phyloP scores from a whole-genome alignment of 2,888 invertebrate species.

The Pachycephus smyrnensis region DNA sequence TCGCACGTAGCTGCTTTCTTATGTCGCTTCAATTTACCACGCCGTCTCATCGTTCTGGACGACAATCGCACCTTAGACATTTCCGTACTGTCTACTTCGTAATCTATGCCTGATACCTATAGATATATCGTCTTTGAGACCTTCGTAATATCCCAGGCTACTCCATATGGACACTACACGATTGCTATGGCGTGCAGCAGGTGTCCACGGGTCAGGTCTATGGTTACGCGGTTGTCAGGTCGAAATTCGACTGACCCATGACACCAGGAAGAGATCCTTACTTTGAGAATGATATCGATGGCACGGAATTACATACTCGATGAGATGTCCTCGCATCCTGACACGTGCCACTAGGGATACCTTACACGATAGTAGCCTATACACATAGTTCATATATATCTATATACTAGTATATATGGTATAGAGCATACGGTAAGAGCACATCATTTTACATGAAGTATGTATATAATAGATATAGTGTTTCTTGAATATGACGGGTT shows the following conservation, averaged over 20 bases:
- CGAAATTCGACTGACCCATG: neutral
- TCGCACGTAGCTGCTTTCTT: conserved; percentile 17
- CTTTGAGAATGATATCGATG: neutral
- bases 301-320: conserved; percentile 15
- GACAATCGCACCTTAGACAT: neutral
- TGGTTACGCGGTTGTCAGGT: neutral
- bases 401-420: conserved; percentile 21
- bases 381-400: conserved; percentile 1
- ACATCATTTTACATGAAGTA: conserved; percentile 41
- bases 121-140: neutral
- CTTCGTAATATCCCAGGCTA: no score
- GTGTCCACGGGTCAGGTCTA: neutral
- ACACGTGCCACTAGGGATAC: conserved; percentile 48
- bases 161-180: neutral
- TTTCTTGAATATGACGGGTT: conserved; percentile 39
- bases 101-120: neutral
- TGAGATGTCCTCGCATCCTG: conserved; percentile 40
- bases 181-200: neutral
- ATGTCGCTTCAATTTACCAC: neutral
- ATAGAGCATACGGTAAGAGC: conserved; percentile 20
- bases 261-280: neutral
- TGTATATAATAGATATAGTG: conserved; percentile 37
- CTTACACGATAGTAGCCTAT: conserved; percentile 27
- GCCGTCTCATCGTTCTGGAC: neutral
- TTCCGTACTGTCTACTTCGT: neutral